phyloP scores from a whole-genome alignment of 1,140 invertebrate species.

The Hirudo medicinalis region DNA sequence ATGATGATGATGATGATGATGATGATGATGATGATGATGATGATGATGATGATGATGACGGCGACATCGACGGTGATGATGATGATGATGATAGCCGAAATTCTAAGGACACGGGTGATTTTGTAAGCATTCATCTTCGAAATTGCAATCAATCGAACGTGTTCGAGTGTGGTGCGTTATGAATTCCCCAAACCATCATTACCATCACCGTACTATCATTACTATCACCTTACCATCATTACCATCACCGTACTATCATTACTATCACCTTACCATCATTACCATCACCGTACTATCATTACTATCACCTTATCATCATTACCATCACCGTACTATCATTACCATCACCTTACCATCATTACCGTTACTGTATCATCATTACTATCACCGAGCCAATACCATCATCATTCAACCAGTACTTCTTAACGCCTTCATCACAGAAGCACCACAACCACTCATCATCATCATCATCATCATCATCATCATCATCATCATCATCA shows the following conservation, averaged over 20 bases:
- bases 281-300: neutral
- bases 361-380: too few species aligned
- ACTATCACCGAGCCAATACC: too few species aligned
- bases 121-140: neutral
- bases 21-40: constrained; percentile 4
- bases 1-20: neutral
- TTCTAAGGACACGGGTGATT: neutral
- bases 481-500: too few species aligned
- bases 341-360: too few species aligned
- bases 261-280: neutral
- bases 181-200: neutral
- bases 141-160: neutral
- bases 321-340: neutral
- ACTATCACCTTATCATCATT: neutral
- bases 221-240: neutral
- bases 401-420: too few species aligned
- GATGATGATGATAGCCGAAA: neutral
- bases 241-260: neutral
- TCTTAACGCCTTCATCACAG: too few species aligned
- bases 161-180: neutral
- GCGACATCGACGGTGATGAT: neutral
- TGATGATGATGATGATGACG: neutral
- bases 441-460: too few species aligned
- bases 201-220: neutral
- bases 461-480: too few species aligned